Percentiles rank a stretch among this genome's conserved stretches.
Conservation (phyloP, 37 sponge, comb jelly and placozoan species). For the Ianthella basta region DNA sequence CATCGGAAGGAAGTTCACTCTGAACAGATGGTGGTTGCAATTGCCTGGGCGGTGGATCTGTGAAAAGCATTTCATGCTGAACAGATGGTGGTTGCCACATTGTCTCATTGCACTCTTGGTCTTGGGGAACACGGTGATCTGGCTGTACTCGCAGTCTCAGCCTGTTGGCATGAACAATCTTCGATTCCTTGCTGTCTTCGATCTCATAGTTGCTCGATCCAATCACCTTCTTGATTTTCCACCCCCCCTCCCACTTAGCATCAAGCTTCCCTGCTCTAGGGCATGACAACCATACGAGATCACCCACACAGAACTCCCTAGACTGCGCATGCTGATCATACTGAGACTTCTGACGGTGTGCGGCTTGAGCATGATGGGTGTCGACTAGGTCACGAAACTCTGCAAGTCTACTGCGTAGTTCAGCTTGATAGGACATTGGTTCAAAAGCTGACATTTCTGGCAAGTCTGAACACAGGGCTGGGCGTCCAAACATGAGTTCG, state of each 20-base stretch:
- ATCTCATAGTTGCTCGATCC: slow-evolving; percentile 7
- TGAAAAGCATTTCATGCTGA: slow-evolving; percentile 2
- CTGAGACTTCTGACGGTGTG: slow-evolving; percentile 24
- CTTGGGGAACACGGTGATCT: neutral
- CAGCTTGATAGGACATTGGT: slow-evolving; percentile 3
- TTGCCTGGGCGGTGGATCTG: no score
- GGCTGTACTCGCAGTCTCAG: slow-evolving; percentile 31
- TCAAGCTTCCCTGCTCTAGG: slow-evolving; percentile 75
- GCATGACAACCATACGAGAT: slow-evolving; percentile 62
- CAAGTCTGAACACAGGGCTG: no score
- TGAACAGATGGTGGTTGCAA: no score
- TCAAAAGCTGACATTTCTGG: neutral
- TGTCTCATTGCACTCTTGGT: neutral
- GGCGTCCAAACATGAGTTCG: no score
- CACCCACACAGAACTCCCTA: slow-evolving; percentile 38
- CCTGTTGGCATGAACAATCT: slow-evolving; percentile 8
- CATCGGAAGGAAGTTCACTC: no score
- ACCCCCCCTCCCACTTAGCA: slow-evolving; percentile 66
- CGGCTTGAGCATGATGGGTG: neutral
- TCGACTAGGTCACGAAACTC: slow-evolving; percentile 52
- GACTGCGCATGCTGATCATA: slow-evolving; percentile 32
- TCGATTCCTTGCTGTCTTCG: neutral
- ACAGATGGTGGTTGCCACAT: slow-evolving; percentile 20
- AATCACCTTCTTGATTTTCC: no score
- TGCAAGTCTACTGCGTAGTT: slow-evolving; percentile 32